A percentile compares a stretch with the other conserved stretches of the same genome.
Conservation (phyloP, 2,797 vertebrate genomes). For the Coilia nasus region DNA sequence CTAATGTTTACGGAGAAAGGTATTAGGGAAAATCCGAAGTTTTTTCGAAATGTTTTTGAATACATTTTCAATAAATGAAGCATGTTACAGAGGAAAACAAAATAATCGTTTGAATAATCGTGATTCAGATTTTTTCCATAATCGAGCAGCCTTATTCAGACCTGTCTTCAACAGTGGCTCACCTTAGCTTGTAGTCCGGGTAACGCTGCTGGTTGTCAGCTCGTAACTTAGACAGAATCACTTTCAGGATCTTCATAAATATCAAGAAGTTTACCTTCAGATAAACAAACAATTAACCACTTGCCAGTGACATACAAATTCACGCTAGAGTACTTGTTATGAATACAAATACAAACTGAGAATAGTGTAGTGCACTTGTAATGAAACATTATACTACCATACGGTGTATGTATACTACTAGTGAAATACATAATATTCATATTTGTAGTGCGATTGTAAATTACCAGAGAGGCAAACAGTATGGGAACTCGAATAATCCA, state of each 20-base stretch:
- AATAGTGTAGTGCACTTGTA: no score
- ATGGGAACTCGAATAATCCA: conserved; percentile 88
- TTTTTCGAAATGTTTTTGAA: no score
- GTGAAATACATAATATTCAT: not conserved
- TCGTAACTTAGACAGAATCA: conserved; percentile 82
- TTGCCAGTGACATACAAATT: not conserved
- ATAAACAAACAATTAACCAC: not conserved
- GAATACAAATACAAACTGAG: not conserved
- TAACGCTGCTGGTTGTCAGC: conserved; percentile 80
- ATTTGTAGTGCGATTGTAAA: not conserved
- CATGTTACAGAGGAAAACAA: no score
- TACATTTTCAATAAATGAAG: no score
- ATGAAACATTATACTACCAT: no score
- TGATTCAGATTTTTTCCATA: no score
- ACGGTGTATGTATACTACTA: no score
- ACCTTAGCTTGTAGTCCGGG: conserved; percentile 79
- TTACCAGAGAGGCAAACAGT: conserved; percentile 79
- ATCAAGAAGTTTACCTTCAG: conserved; percentile 84
- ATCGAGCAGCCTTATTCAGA: no score
- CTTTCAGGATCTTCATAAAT: conserved; percentile 82
- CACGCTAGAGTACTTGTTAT: not conserved
- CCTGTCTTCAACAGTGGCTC: no score
- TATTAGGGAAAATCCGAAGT: no score
- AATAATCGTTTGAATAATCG: no score
- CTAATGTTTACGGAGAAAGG: no score